Evolutionary conservation across 2,113 vertebrate genomes (phyloP).

Genomic region (Peromyscus maniculatus): DNA sequence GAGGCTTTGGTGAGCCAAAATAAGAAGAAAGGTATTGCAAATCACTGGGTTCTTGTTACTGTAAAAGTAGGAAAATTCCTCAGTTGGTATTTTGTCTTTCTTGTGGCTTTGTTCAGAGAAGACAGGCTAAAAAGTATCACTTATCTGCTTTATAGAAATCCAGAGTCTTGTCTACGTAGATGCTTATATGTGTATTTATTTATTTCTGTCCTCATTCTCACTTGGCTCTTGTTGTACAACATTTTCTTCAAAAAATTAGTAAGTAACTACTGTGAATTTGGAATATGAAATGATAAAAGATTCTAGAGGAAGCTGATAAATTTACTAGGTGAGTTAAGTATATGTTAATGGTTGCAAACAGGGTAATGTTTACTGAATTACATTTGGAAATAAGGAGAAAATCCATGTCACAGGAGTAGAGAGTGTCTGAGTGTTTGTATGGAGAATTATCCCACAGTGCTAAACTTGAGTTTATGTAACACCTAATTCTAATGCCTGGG

Average conservation of each 20-base stretch:
- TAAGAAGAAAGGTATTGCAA: background rate
- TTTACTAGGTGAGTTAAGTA: background rate
- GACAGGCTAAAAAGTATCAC: background rate
- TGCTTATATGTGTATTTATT: background rate
- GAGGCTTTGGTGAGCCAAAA: background rate
- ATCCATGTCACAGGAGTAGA: background rate
- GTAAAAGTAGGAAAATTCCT: background rate
- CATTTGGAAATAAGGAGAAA: conserved; percentile 20
- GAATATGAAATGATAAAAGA: background rate
- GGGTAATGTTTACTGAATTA: background rate
- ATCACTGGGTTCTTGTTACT: background rate
- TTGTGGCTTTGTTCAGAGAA: background rate
- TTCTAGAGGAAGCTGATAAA: background rate
- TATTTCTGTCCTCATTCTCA: background rate
- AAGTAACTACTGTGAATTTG: background rate
- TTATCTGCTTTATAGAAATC: background rate
- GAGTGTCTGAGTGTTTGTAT: background rate
- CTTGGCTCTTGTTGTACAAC: background rate
- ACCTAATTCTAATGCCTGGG: too few species aligned
- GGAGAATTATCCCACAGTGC: background rate
- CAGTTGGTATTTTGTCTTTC: background rate
- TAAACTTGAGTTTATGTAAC: background rate
- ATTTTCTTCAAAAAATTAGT: background rate
- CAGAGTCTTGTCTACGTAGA: background rate
- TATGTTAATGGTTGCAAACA: background rate